phyloP scores from a whole-genome alignment of 1,140 invertebrate genomes.

The Latrodectus geometricus region DNA sequence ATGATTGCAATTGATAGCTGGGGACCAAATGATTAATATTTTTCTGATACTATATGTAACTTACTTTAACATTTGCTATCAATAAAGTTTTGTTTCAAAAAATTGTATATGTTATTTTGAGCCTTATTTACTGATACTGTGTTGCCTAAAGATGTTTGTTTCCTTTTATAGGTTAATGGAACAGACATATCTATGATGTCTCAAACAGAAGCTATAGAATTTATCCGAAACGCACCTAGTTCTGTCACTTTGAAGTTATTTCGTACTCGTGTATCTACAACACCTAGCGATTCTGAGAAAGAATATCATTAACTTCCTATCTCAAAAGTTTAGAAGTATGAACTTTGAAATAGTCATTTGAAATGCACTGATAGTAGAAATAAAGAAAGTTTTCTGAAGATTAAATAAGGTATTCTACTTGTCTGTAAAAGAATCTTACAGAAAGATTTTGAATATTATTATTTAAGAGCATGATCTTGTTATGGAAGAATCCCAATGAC shows the following conservation, averaged over 20 bases:
- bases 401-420: constrained; percentile 19
- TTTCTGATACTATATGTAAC: no score
- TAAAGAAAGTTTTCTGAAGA: constrained; percentile 21
- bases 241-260: constrained; percentile 81
- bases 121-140: constrained; percentile 1
- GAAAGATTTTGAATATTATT: no score
- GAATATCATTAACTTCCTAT: constrained; percentile 1
- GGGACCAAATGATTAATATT: no score
- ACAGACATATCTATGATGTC: constrained; percentile 81
- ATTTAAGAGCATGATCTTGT: constrained; percentile 7
- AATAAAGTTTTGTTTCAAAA: no score
- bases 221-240: constrained; percentile 80
- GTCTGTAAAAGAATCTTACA: not conserved
- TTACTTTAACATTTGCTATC: no score
- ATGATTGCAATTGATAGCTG: no score
- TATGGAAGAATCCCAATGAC: not conserved
- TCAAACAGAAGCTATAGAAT: constrained; percentile 86
- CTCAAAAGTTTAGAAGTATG: constrained; percentile 39
- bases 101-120: no score
- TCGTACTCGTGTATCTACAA: constrained; percentile 35
- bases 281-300: constrained; percentile 16
- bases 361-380: constrained; percentile 33
- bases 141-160: constrained; percentile 4
- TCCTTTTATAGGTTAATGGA: constrained; percentile 78
- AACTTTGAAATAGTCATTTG: constrained; percentile 36